Evolutionary conservation across 2,888 invertebrate species (phyloP).

Genomic region (Drosophila nigricruria): DNA sequence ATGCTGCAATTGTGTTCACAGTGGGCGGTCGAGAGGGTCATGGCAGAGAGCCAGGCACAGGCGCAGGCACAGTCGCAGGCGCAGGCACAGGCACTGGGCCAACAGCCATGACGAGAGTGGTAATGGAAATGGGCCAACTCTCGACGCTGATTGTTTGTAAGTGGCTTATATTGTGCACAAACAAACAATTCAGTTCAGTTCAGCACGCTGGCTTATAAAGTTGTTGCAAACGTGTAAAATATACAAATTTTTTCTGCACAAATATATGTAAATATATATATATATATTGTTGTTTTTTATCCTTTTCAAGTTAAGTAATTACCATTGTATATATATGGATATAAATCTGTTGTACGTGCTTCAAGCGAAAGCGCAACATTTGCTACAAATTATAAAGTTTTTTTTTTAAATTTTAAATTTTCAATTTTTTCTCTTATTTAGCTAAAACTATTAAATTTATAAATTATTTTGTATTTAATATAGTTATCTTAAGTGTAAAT

Average conservation of each 20-base stretch:
- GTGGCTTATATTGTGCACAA: slow-evolving; percentile 78
- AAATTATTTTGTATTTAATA: slow-evolving; percentile 3
- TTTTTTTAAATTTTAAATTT: background rate
- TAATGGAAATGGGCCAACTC: slow-evolving; percentile 64
- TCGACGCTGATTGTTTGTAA: slow-evolving; percentile 79
- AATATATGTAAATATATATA: background rate
- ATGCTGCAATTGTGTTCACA: slow-evolving; percentile 72
- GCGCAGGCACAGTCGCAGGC: slow-evolving; percentile 21
- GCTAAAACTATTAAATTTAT: slow-evolving; percentile 15
- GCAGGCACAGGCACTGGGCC: slow-evolving; percentile 29
- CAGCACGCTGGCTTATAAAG: slow-evolving; percentile 74
- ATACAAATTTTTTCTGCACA: slow-evolving; percentile 34
- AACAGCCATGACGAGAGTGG: slow-evolving; percentile 42
- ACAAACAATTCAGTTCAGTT: slow-evolving; percentile 61
- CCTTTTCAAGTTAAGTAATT: slow-evolving; percentile 41
- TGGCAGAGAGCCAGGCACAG: slow-evolving; percentile 1
- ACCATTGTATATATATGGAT: slow-evolving; percentile 2
- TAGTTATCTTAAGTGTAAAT: slow-evolving; percentile 16
- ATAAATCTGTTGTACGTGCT: slow-evolving; percentile 5
- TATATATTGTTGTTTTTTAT: slow-evolving; percentile 21
- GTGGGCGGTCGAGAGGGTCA: slow-evolving; percentile 42
- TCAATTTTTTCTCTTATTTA: background rate
- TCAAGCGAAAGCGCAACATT: slow-evolving; percentile 42
- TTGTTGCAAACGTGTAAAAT: slow-evolving; percentile 68
- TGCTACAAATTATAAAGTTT: slow-evolving; percentile 25